phyloP scores from a whole-genome alignment of 1,140 invertebrate genomes.

The Bombus confusus region DNA sequence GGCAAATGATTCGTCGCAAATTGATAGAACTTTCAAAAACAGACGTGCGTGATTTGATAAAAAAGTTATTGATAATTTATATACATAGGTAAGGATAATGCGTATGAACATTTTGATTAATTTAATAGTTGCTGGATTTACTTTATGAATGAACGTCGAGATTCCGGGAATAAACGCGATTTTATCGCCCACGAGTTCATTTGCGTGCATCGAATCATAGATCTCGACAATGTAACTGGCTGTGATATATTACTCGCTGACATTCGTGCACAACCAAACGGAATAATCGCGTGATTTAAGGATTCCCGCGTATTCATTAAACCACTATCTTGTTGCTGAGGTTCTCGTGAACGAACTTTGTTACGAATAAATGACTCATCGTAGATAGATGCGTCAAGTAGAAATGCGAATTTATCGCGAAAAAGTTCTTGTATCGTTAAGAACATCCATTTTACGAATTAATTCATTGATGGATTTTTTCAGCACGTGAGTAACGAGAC shows the following conservation, averaged over 20 bases:
- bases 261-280: neutral
- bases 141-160: neutral
- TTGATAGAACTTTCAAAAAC: neutral
- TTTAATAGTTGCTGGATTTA: too few species aligned
- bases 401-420: neutral
- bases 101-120: neutral
- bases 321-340: neutral
- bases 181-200: neutral
- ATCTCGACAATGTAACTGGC: neutral
- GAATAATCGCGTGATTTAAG: neutral
- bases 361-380: neutral
- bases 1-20: neutral
- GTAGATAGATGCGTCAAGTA: too few species aligned
- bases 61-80: neutral
- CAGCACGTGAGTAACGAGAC: neutral
- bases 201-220: neutral
- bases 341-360: neutral
- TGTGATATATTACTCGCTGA: conserved; percentile 9
- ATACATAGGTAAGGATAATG: too few species aligned
- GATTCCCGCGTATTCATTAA: neutral
- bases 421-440: neutral
- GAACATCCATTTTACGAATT: neutral
- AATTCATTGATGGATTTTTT: neutral
- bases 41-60: neutral
- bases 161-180: too few species aligned